Evolutionary conservation across 2,113 vertebrate genomes (phyloP), one percentile per base, ranked within the genome.

Genomic region (Mystacornis crossleyi): DNA sequence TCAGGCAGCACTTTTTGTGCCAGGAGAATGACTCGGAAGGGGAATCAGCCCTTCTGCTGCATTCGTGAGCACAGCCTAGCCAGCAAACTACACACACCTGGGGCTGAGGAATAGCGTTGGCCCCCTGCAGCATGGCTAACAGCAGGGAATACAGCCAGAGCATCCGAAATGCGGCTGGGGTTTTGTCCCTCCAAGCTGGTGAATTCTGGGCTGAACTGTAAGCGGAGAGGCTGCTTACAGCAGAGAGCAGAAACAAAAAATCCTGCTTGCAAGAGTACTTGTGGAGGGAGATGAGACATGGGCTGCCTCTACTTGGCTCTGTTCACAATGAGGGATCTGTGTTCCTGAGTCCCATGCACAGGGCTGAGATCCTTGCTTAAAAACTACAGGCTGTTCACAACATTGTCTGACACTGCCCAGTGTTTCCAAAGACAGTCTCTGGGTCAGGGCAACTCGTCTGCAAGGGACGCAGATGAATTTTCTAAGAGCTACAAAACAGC

Each of bases 211-310:
- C 18, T 53, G 19, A 10, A 3, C 28, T 38, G 62, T 53, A 86
- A 64, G 33, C 36, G 54, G 38, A 58, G 69, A 62, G 79, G 53
- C 61, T 64, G 53, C 74, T 75, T 20, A 61, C 16, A 72, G 50
- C 20, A 50, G 55, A 62, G 50, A 86, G 54, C n/a, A 90, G 57
- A 50, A 75, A 43, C 48, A 80, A 73, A 94, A 85, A n/a, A 29
- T 48, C 70, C 38, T 40, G 0, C 62, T 38, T 45, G 29, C 0
- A 3, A 66, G 20, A 16, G 6, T 10, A 11, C 12, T 38, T 3
- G 8, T 12, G 28, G 36, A 81, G 21, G 69, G 4, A 75, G 50
- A 67, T 18, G 54, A 93, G 62, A 53, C 57, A 31, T 2, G 40
- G 36, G 7, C 23, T 25, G 20, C 19, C 58, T 88, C 62, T 45